These are phyloP conservation scores for Archaeoteleia sp. DNA, from an alignment of 2,888 invertebrate species.

Conservation along the genomic window DNA sequence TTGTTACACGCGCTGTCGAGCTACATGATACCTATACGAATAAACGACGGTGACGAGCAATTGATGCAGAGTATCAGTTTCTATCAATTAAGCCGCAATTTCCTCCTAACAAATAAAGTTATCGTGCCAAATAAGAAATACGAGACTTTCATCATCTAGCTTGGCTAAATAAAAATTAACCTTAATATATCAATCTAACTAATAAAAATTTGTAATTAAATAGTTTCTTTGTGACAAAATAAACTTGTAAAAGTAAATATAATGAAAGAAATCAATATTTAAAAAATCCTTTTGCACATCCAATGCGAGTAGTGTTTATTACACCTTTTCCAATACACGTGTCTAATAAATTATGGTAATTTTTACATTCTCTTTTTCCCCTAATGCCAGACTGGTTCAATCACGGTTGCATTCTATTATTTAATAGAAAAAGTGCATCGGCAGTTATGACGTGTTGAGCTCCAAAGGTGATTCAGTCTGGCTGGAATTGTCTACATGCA, in stretches of 20 bases:
- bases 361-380: not conserved
- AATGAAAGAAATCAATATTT: too few relatives aligned
- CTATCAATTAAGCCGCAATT: constrained; percentile 26
- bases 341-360: constrained; percentile 9
- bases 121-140: not conserved
- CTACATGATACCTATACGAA: constrained; percentile 10
- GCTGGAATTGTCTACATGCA: constrained; percentile 16
- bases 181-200: too few relatives aligned
- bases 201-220: too few relatives aligned
- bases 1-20: constrained; percentile 17
- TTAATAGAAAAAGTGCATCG: constrained; percentile 18
- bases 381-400: too few relatives aligned
- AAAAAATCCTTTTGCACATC: too few relatives aligned
- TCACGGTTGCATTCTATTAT: constrained; percentile 5
- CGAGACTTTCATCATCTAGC: constrained; percentile 6
- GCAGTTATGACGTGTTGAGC: not conserved
- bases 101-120: constrained; percentile 4
- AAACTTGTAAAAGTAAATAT: too few relatives aligned
- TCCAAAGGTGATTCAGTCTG: constrained; percentile 2
- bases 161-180: constrained; percentile 13
- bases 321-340: too few relatives aligned
- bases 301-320: too few relatives aligned
- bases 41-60: constrained; percentile 7
- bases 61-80: constrained; percentile 16
- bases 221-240: too few relatives aligned